Evolutionary conservation across 1,140 invertebrate genomes (phyloP), one percentile per base, ranked within the genome.

Genomic region (Lepidotrigona ventralis): DNA sequence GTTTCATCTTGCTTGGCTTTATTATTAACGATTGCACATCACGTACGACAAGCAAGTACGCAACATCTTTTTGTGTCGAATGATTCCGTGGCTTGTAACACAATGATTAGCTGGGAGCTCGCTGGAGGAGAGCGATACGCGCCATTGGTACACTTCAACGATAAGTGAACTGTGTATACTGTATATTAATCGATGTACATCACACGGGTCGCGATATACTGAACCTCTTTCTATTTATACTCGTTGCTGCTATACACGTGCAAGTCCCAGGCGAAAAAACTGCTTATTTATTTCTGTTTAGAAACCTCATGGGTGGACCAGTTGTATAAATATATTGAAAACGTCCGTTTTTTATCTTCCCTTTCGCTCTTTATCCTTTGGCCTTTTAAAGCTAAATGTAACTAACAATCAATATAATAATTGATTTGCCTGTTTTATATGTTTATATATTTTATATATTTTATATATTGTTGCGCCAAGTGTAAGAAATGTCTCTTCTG

Each of bases 181-280:
- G 39, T 46, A 68, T 26, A 26, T 29, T 70, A 77, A 82, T 33
- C 64, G 54, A 15, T 26, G 51, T 76, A 46, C 58, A 19, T n/a
- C 51, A 46, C 56, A 72, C 23, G 51, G 60, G 63, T 68, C 74
- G 54, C 81, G 66, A 78, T 60, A 58, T 71, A 60, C 73, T n/a
- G 81, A 78, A 70, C 54, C 73, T 53, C 26, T 58, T 29, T 78
- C 81, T 83, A 83, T 83, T 83, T 71, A 70, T 83, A 83, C 39
- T 29, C n/a, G 2, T 56, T 21, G 46, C n/a, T 51, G 51, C 23
- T 23, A 33, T 33, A 60, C 64, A 56, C 46, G 46, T 63, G 64
- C 23, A 63, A 17, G 66, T 2, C 21, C 23, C 6, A 63, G 60
- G 26, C 54, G 63, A 83, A 71, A 83, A 78, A 78, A 78, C 78